Percentiles rank a stretch among this genome's conserved stretches.
Conservation (phyloP, 1,140 invertebrate species). For the Drosophila parabipectinata region DNA sequence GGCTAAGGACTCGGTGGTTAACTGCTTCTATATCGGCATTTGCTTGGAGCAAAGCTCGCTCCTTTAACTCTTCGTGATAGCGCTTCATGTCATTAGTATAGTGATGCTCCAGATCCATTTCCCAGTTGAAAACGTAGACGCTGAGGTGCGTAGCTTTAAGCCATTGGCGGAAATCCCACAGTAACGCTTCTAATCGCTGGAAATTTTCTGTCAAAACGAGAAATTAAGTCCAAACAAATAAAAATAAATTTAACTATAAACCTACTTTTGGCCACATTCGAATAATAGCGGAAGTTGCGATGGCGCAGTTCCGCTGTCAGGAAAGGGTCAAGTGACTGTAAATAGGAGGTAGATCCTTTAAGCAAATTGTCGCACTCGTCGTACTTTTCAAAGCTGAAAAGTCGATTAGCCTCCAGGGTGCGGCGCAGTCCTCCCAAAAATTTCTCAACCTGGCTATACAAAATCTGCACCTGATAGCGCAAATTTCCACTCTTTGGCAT, state of each 20-base stretch:
- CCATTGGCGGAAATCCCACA: slow-evolving; percentile 42
- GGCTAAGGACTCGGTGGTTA: neutral
- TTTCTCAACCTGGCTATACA: slow-evolving; percentile 54
- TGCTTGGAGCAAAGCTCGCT: slow-evolving; percentile 21
- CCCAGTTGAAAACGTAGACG: slow-evolving; percentile 67
- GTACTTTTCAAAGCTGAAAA: slow-evolving; percentile 58
- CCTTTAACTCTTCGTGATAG: slow-evolving; percentile 14
- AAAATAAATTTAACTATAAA: neutral
- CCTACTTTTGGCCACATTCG: slow-evolving; percentile 23
- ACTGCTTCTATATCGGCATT: slow-evolving; percentile 6
- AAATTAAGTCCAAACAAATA: neutral
- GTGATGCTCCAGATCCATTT: slow-evolving; percentile 69
- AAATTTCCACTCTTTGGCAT: slow-evolving; percentile 57
- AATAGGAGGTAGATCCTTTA: slow-evolving; percentile 1
- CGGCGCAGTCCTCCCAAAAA: slow-evolving; percentile 48
- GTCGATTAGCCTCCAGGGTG: slow-evolving; percentile 51
- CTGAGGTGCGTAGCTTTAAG: slow-evolving; percentile 56
- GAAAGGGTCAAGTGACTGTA: slow-evolving; percentile 32
- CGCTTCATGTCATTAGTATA: slow-evolving; percentile 58
- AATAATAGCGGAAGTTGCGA: slow-evolving; percentile 43
- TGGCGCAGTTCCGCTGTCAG: slow-evolving; percentile 53
- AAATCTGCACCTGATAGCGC: slow-evolving; percentile 67
- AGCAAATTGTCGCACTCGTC: slow-evolving; percentile 58
- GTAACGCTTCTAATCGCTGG: slow-evolving; percentile 32
- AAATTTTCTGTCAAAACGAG: slow-evolving; percentile 37